Base-by-base conservation (phyloP, 2,797 vertebrate genomes). In the Ciconia nigra region DNA sequence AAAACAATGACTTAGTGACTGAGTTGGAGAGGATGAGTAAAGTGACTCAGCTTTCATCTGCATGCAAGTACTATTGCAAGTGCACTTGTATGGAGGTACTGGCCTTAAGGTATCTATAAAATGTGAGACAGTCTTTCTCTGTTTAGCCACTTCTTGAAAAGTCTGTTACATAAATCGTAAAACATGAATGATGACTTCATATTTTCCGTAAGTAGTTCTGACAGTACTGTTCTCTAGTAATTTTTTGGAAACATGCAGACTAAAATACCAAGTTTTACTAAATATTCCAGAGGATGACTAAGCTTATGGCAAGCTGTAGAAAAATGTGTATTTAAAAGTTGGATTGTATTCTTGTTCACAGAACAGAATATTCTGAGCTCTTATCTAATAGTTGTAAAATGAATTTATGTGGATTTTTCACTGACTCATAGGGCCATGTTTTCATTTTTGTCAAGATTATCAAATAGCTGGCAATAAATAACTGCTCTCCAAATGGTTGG, bases 391-490 rank as follows among this genome's bases (percentile, higher is more conserved):
- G 13, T 16, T 90, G 39, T 84, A 70, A 97, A 91, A 94, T 91
- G 2, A 80, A 67, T 92, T 87, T 85, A 73, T 87, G 74, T 73
- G 71, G 29, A 55, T 87, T 91, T 96, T 92, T 96, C 11, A 15
- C 69, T 89, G 89, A 87, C 63, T 96, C 41, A 71, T 57, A 74
- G 63, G 37, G 54, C 8, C 19, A 42, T 96, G 92, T 95, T 95
- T 95, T 96, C 61, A 92, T 96, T 95, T 95, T 93, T 95, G 88
- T 96, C 87, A 91, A 81, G 87, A 91, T 96, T 96, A 96, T 94
- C 84, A 85, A 95, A 92, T 91, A 95, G 87, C 92, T 96, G 92
- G 94, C 87, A 92, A 93, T 96, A 96, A 96, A 97, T 95, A 91
- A 96, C 84, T 73, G 58, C n/a, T 91, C 87, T 91, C 95, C 94